Conservation (phyloP, 2,888 invertebrate genomes). For the Drosophila heteroneura region DNA sequence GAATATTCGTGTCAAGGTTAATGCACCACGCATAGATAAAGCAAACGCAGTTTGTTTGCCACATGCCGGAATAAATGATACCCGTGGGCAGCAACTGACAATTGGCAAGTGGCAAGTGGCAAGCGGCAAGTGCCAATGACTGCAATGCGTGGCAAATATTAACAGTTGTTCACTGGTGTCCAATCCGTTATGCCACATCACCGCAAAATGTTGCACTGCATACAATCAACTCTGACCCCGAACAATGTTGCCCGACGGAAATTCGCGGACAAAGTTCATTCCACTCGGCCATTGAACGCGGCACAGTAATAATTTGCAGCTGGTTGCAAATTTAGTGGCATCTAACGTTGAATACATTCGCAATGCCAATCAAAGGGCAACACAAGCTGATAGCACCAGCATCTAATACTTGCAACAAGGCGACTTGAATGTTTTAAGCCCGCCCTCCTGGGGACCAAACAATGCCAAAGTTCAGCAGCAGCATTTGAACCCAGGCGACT, state of each 20-base stretch:
- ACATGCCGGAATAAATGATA: conserved; percentile 38
- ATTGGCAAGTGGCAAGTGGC: conserved; percentile 19
- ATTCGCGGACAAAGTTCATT: conserved; percentile 59
- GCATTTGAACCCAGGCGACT: conserved; percentile 48
- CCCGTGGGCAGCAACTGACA: conserved; percentile 29
- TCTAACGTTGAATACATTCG: conserved; percentile 16
- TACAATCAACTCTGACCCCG: conserved; percentile 77
- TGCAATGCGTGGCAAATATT: conserved; percentile 50
- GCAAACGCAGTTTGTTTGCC: conserved; percentile 4
- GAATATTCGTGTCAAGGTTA: conserved; percentile 77
- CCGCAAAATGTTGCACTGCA: conserved; percentile 60
- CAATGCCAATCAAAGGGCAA: conserved; percentile 32
- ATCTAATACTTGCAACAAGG: conserved; percentile 20
- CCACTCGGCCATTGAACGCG: conserved; percentile 69
- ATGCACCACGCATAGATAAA: conserved; percentile 53
- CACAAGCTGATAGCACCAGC: conserved; percentile 18
- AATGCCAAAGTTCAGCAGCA: conserved; percentile 57
- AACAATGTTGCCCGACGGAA: conserved; percentile 52
- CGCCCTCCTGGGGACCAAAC: conserved; percentile 13
- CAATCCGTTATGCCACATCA: conserved; percentile 69
- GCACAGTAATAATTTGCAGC: conserved; percentile 59
- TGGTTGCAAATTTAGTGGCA: conserved; percentile 44
- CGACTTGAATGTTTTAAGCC: conserved; percentile 20
- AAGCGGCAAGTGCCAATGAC: conserved; percentile 40
- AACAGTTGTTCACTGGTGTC: conserved; percentile 55